Evolutionary conservation across 2,888 invertebrate species (phyloP).

Genomic region (Vannuccia rotundouncinata): DNA sequence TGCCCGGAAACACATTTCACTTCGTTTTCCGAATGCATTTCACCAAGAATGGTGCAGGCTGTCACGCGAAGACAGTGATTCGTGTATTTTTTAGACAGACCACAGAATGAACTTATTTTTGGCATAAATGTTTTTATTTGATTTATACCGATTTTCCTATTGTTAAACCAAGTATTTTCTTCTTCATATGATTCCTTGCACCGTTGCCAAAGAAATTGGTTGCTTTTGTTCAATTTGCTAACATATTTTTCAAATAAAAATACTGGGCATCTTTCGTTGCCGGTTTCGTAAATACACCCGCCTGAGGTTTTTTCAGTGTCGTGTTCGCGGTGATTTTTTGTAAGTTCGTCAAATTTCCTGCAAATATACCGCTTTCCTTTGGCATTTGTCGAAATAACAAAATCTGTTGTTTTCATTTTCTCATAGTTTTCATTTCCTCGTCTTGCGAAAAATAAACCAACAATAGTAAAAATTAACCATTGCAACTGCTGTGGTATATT

Average conservation of each 20-base stretch:
- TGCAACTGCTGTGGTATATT: constrained; percentile 16
- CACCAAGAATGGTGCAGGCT: background rate
- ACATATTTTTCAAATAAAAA: constrained; percentile 1
- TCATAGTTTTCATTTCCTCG: constrained; percentile 14
- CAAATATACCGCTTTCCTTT: background rate
- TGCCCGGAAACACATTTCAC: constrained; percentile 6
- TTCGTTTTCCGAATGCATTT: constrained; percentile 12
- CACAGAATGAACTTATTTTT: background rate
- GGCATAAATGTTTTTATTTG: constrained; percentile 4
- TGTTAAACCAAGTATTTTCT: background rate
- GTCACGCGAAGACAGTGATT: constrained; percentile 20
- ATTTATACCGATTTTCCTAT: constrained; percentile 10
- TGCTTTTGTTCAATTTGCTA: constrained; percentile 12
- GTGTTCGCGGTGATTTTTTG: background rate
- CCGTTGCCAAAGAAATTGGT: background rate
- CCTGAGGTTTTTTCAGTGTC: background rate
- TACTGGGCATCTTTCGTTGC: background rate
- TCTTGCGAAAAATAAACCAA: constrained; percentile 18
- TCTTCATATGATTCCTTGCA: background rate
- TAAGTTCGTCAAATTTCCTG: background rate
- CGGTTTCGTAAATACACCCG: background rate
- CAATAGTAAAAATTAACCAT: constrained; percentile 2
- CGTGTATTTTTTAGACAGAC: background rate
- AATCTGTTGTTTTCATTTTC: constrained; percentile 18
- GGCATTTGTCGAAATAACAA: constrained; percentile 1